Evolutionary conservation across 1,140 invertebrate genomes (phyloP), one percentile per base, ranked within the genome.

Genomic region (Formica exsecta): DNA sequence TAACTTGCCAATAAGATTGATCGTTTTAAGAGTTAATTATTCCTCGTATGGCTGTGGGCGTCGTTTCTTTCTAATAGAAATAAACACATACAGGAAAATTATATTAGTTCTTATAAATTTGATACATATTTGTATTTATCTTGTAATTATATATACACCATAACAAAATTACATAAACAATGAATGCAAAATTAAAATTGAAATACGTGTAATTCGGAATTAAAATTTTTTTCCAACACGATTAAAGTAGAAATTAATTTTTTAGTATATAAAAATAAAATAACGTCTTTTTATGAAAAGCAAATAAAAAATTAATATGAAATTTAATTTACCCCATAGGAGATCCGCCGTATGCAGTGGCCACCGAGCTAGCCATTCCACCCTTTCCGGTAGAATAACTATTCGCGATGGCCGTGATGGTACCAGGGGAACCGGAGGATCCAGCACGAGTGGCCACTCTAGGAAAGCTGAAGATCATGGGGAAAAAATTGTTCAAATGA

Each of bases 291-390:
- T 36, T 0, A 41, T 36, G 0, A 48, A 13, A 6, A 48, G 1
- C 19, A 51, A 51, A 5, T 51, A 6, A 19, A 0, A 13, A 62
- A 7, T 64, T 4, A 64, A 29, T 3, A 9, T 9, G 4, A 64
- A 22, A 54, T 29, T 9, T 48, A 73, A 64, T 48, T 87, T 62
- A 95, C 93, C 92, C 92, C 48, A 90, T 89, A 0, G 93, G 91
- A 32, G 91, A 89, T 68, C 93, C 93, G 4, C 95, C 95, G 71
- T 96, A 96, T 54, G 95, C 95, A 36, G 95, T 95, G 0, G 96
- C 95, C 19, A 96, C 94, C 13, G 95, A 95, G 77, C 94, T 95
- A 1, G 95, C 96, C 13, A 96, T 92, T 2, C 95, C 95, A n/a
- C 95, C 92, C 85, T 93, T 95, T 3, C 93, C 93, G 51, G 95